Percentiles rank a stretch among this genome's conserved stretches.
phyloP scores from a whole-genome alignment of 2,113 vertebrate genomes.

The Probosciger aterrimus region DNA sequence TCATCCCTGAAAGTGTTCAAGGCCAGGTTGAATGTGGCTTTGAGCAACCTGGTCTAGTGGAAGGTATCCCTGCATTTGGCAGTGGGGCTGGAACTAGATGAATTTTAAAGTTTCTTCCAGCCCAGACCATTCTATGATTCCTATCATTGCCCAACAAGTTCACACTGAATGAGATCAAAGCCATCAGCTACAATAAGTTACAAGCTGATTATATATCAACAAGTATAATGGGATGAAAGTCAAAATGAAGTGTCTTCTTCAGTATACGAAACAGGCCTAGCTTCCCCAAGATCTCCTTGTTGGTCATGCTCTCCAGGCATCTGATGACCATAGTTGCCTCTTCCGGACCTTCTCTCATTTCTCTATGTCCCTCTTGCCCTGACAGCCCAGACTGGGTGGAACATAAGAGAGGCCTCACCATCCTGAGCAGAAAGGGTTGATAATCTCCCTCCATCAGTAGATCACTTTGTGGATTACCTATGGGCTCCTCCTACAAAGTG shows the following conservation, averaged over 20 bases:
- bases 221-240: neutral
- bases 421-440: neutral
- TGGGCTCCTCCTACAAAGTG: neutral
- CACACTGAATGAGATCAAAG: neutral
- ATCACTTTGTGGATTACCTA: neutral
- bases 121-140: neutral
- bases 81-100: neutral
- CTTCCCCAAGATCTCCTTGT: neutral
- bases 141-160: neutral
- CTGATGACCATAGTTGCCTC: neutral
- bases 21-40: neutral
- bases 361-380: neutral
- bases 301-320: neutral
- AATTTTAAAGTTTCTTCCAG: neutral
- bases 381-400: too few species aligned
- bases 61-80: neutral
- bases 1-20: neutral
- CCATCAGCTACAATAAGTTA: neutral
- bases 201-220: neutral
- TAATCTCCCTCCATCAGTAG: rapidly evolving
- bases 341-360: neutral
- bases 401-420: neutral
- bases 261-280: neutral
- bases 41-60: neutral
- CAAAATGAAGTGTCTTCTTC: neutral